Conservation (phyloP, 2,888 invertebrate species). For the Drosophila greeni region DNA sequence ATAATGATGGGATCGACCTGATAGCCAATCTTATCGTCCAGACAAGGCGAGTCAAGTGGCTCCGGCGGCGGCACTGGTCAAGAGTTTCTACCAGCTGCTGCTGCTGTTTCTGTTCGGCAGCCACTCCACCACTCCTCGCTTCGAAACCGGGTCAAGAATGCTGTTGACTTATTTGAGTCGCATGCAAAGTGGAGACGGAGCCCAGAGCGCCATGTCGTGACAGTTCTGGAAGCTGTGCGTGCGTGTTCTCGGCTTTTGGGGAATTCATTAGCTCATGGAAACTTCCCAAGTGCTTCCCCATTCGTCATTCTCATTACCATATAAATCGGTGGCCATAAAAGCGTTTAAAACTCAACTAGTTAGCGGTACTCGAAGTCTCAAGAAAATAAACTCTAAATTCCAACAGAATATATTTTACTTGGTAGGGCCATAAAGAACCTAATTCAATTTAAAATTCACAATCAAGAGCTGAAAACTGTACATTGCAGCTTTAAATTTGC, state of each 20-base stretch:
- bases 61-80: constrained; percentile 16
- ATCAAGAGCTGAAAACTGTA: no score
- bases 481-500: constrained; percentile 12
- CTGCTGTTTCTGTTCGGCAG: constrained; percentile 13
- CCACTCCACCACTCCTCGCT: constrained; percentile 10
- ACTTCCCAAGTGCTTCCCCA: constrained; percentile 13
- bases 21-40: constrained; percentile 31
- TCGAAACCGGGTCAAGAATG: constrained; percentile 41
- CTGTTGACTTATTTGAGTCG: constrained; percentile 27
- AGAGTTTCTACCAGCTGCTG: constrained; percentile 18
- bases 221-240: constrained; percentile 40
- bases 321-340: constrained; percentile 4
- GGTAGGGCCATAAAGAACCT: no score
- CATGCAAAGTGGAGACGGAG: constrained; percentile 36
- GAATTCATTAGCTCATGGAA: constrained; percentile 37
- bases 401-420: no score
- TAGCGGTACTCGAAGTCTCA: background rate
- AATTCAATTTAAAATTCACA: no score
- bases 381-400: background rate
- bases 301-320: constrained; percentile 32
- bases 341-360: background rate
- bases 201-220: constrained; percentile 32
- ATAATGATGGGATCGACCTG: constrained; percentile 13
- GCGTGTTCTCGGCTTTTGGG: constrained; percentile 32
- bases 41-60: constrained; percentile 16